These are phyloP conservation scores for Pachliopta kotzebuea DNA, from an alignment of 2,888 invertebrate species.

Conservation along the genomic window DNA sequence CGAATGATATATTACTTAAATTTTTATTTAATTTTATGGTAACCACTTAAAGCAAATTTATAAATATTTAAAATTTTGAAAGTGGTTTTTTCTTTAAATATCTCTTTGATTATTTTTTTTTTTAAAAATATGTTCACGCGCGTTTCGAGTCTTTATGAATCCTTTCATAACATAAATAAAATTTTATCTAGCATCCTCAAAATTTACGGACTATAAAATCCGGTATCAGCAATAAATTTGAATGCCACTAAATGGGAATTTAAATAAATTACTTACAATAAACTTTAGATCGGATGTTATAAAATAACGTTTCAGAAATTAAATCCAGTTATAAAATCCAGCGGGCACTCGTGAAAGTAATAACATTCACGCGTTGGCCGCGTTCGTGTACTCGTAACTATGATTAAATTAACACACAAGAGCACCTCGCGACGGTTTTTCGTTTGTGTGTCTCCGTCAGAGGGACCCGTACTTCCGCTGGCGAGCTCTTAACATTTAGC, in stretches of 20 bases:
- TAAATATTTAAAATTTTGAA: too few relatives aligned
- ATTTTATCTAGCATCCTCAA: slow-evolving; percentile 14
- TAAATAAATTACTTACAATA: slow-evolving; percentile 20
- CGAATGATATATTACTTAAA: too few relatives aligned
- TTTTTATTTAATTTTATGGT: too few relatives aligned
- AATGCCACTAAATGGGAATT: slow-evolving; percentile 11
- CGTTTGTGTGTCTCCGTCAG: slow-evolving; percentile 45
- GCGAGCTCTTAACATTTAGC: slow-evolving; percentile 75
- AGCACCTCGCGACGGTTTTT: slow-evolving; percentile 32
- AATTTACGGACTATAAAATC: slow-evolving; percentile 14
- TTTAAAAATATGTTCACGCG: slow-evolving; percentile 10
- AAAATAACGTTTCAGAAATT: slow-evolving; percentile 14
- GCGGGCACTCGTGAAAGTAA: slow-evolving; percentile 33
- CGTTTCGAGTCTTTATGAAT: slow-evolving; percentile 2
- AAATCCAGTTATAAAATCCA: slow-evolving; percentile 33
- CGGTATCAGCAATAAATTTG: slow-evolving; percentile 19
- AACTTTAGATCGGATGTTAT: slow-evolving; percentile 9
- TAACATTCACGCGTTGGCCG: slow-evolving; percentile 25
- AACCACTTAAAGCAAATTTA: too few relatives aligned
- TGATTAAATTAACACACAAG: slow-evolving; percentile 30
- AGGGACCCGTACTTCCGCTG: slow-evolving; percentile 49
- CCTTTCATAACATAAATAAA: slow-evolving; percentile 17
- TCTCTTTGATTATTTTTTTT: too few relatives aligned
- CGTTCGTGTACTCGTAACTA: slow-evolving; percentile 26
- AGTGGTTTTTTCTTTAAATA: too few relatives aligned